These are phyloP conservation scores for Choristoneura rosaceana DNA, from an alignment of 2,888 invertebrate species.

Conservation along the genomic window DNA sequence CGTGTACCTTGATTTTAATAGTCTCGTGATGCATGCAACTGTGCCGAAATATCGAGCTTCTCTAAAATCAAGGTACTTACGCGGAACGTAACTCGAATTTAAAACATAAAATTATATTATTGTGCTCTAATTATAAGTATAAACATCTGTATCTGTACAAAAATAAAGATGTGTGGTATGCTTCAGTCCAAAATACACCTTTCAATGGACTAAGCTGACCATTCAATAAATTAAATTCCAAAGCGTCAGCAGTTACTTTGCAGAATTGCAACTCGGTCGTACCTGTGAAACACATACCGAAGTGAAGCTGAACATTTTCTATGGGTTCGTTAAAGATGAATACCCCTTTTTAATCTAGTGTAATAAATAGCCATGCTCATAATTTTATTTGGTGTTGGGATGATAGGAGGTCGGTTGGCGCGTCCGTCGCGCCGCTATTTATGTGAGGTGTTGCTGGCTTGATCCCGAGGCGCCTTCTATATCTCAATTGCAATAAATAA, in stretches of 20 bases:
- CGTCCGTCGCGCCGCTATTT: slow-evolving; percentile 69
- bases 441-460: slow-evolving; percentile 70
- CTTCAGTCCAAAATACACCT: slow-evolving; percentile 1
- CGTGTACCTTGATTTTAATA: no score
- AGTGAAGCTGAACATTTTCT: slow-evolving; percentile 45
- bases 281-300: slow-evolving; percentile 18
- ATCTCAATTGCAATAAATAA: slow-evolving; percentile 82
- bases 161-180: slow-evolving; percentile 54
- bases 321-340: slow-evolving; percentile 53
- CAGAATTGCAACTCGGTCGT: slow-evolving; percentile 13
- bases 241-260: slow-evolving; percentile 8
- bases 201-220: slow-evolving; percentile 2
- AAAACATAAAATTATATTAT: no score
- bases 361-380: slow-evolving; percentile 72
- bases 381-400: slow-evolving; percentile 72
- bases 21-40: no score
- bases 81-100: no score
- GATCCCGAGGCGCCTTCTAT: slow-evolving; percentile 71
- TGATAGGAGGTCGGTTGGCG: slow-evolving; percentile 65
- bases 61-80: background rate
- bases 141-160: slow-evolving; percentile 64
- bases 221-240: background rate
- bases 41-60: no score
- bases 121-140: background rate
- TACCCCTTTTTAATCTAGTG: slow-evolving; percentile 58